Conservation (phyloP, 2,888 invertebrate genomes). For the Drosophila suboccidentalis region DNA sequence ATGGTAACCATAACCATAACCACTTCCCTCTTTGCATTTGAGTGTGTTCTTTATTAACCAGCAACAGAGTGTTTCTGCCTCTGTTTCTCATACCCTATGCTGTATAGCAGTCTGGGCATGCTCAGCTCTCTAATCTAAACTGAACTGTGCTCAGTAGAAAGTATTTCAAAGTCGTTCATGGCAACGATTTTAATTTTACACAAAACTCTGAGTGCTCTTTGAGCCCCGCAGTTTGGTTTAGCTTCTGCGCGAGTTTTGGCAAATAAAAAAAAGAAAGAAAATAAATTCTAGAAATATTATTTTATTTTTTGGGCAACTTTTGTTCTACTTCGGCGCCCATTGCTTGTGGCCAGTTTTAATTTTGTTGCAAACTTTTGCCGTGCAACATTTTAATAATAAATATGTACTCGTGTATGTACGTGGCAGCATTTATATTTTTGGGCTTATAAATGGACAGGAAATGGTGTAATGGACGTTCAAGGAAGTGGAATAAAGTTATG, state of each 20-base stretch:
- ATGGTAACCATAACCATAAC: constrained; percentile 49
- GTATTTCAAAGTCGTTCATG: constrained; percentile 12
- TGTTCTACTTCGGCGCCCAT: constrained; percentile 47
- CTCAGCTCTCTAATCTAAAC: background rate
- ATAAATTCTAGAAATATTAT: constrained; percentile 48
- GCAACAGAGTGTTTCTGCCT: constrained; percentile 15
- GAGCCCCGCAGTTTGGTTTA: constrained; percentile 47
- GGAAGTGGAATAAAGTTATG: constrained; percentile 44
- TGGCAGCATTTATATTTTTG: constrained; percentile 38
- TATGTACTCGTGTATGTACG: constrained; percentile 32
- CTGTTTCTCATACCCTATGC: constrained; percentile 1
- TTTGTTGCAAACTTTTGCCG: constrained; percentile 62
- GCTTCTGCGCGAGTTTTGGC: constrained; percentile 29
- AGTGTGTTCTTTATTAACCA: constrained; percentile 57
- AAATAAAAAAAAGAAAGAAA: constrained; percentile 31
- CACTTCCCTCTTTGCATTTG: constrained; percentile 41
- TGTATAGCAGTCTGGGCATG: background rate
- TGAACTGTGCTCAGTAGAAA: background rate
- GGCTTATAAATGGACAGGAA: constrained; percentile 64
- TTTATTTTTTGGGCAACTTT: constrained; percentile 57
- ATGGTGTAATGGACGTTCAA: constrained; percentile 57
- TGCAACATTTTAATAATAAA: constrained; percentile 77
- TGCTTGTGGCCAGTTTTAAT: constrained; percentile 68
- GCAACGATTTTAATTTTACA: constrained; percentile 25
- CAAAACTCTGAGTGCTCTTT: constrained; percentile 29